Evolutionary conservation across 2,888 invertebrate genomes (phyloP).

Genomic region (Polia nebulosa): DNA sequence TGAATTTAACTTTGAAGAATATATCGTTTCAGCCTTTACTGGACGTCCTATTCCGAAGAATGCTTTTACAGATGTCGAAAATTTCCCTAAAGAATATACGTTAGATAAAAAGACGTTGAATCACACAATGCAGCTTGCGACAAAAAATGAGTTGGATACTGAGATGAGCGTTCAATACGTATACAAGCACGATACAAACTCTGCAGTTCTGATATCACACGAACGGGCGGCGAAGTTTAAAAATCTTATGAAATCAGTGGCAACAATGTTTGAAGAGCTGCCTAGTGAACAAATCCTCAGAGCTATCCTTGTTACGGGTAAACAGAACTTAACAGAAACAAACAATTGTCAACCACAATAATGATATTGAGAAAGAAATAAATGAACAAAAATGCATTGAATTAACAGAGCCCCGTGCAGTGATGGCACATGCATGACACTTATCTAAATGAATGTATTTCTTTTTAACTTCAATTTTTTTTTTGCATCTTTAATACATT

Average conservation of each 20-base stretch:
- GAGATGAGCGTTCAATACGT: slow-evolving; percentile 34
- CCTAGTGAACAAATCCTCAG: slow-evolving; percentile 27
- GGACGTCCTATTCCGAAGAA: slow-evolving; percentile 27
- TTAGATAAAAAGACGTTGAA: slow-evolving; percentile 21
- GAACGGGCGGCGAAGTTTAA: slow-evolving; percentile 7
- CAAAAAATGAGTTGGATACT: too few species aligned
- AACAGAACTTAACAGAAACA: neutral
- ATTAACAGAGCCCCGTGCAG: neutral
- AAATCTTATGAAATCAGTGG: slow-evolving; percentile 19
- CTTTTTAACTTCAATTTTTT: too few species aligned
- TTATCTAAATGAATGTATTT: neutral
- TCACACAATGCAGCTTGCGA: neutral
- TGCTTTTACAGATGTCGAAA: slow-evolving; percentile 16
- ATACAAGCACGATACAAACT: slow-evolving; percentile 14
- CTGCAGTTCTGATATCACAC: neutral
- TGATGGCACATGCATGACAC: neutral
- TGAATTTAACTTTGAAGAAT: too few species aligned
- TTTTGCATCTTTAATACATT: too few species aligned
- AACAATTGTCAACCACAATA: neutral
- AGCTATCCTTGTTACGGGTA: slow-evolving; percentile 7
- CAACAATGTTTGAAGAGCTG: slow-evolving; percentile 19
- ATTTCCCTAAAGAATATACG: slow-evolving; percentile 41
- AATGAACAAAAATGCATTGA: neutral
- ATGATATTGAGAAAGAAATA: neutral
- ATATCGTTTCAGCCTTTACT: slow-evolving; percentile 59